phyloP scores from a whole-genome alignment of 2,888 invertebrate species.

The Sussaba pulchella region DNA sequence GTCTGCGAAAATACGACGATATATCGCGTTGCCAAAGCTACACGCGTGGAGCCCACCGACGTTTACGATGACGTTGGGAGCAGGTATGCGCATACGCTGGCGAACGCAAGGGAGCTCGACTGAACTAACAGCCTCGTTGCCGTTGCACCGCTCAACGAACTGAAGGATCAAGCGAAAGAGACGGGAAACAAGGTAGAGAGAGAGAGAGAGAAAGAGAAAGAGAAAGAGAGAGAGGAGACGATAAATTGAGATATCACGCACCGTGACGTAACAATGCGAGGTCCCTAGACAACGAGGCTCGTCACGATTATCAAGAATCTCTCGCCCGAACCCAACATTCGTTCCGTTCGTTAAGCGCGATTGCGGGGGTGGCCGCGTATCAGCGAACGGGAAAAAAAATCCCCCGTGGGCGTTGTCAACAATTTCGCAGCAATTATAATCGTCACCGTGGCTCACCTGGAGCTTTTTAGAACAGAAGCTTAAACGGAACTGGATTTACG shows the following conservation, averaged over 20 bases:
- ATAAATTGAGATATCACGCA: conserved; percentile 63
- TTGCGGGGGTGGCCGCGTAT: background rate
- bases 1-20: no score
- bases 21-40: no score
- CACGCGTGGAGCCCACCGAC: no score
- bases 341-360: conserved; percentile 19
- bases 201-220: no score
- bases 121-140: no score
- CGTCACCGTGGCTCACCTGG: background rate
- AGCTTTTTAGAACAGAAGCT: background rate
- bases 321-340: conserved; percentile 51
- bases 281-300: conserved; percentile 15
- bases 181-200: no score
- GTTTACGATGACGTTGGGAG: no score
- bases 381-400: background rate
- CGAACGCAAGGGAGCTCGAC: no score
- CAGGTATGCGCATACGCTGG: no score
- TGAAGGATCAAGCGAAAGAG: background rate
- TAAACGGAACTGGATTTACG: no score
- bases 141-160: background rate
- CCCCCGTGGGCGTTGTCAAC: background rate
- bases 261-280: conserved; percentile 59
- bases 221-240: conserved; percentile 23
- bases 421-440: background rate
- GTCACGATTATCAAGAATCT: conserved; percentile 52